Conservation (phyloP, 1,140 invertebrate genomes). For the Pentalonia nigronervosa region DNA sequence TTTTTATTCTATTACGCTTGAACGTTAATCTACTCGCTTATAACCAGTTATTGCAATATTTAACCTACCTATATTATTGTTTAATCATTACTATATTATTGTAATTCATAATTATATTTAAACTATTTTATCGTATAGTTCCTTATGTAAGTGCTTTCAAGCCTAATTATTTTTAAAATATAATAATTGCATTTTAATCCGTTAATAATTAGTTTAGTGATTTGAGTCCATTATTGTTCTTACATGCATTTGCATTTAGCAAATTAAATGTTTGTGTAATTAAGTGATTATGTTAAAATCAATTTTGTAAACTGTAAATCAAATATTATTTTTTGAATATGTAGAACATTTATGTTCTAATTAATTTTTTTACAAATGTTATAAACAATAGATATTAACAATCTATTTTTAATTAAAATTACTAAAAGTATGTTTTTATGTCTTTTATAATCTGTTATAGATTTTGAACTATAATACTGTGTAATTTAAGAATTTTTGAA, state of each 20-base stretch:
- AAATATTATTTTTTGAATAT: conserved; percentile 51
- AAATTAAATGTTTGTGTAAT: conserved; percentile 50
- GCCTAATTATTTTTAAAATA: conserved; percentile 33
- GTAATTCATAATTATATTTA: conserved; percentile 54
- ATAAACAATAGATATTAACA: conserved; percentile 53
- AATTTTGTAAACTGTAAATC: conserved; percentile 48
- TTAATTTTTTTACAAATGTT: conserved; percentile 52
- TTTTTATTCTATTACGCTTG: conserved; percentile 49
- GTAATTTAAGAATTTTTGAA: conserved; percentile 55
- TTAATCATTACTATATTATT: conserved; percentile 48
- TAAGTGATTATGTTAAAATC: conserved; percentile 39
- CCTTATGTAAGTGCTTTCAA: conserved; percentile 47
- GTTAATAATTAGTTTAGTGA: conserved; percentile 52
- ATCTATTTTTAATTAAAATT: conserved; percentile 49
- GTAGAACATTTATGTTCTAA: conserved; percentile 45
- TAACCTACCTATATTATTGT: conserved; percentile 53
- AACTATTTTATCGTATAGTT: conserved; percentile 55
- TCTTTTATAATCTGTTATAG: conserved; percentile 47
- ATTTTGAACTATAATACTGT: conserved; percentile 41
- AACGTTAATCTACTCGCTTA: conserved; percentile 46
- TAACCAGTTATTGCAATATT: conserved; percentile 52
- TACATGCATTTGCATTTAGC: conserved; percentile 45
- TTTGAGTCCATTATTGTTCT: conserved; percentile 55
- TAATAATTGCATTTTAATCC: conserved; percentile 45
- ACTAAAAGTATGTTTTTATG: conserved; percentile 52